Conservation (phyloP, 2,888 invertebrate species). For the Griposia aprilina region DNA sequence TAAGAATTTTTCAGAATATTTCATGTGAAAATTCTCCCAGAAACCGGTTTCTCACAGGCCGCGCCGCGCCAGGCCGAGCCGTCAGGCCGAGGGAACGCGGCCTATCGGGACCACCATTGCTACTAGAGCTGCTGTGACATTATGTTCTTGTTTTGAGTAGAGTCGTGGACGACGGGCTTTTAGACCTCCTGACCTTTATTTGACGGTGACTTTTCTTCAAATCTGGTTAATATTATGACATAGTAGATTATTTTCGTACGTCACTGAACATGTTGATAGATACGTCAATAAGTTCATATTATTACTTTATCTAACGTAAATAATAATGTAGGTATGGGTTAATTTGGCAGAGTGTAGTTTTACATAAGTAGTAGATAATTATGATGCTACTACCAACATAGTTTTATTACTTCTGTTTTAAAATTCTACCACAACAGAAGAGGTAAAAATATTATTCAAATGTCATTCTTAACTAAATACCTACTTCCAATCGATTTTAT, state of each 20-base stretch:
- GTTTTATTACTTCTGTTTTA: background rate
- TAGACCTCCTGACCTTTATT: background rate
- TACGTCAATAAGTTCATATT: conserved; percentile 34
- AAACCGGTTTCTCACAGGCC: too few species aligned
- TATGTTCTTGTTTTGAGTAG: background rate
- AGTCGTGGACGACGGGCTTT: background rate
- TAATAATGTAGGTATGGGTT: conserved; percentile 12
- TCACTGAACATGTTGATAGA: conserved; percentile 21
- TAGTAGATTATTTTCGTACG: background rate
- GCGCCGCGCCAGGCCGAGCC: too few species aligned
- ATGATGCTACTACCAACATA: too few species aligned
- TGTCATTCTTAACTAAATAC: background rate
- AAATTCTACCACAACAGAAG: background rate
- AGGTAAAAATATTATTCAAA: background rate
- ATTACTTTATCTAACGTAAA: conserved; percentile 25
- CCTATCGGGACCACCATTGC: too few species aligned
- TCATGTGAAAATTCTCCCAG: too few species aligned
- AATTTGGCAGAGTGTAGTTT: background rate
- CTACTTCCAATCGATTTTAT: background rate
- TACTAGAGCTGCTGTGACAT: too few species aligned
- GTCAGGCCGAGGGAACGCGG: too few species aligned
- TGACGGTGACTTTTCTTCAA: background rate
- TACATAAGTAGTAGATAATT: background rate
- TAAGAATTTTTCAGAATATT: too few species aligned
- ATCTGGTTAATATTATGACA: background rate